Percentiles rank a stretch among this genome's conserved stretches.
Evolutionary conservation across 2,888 invertebrate genomes (phyloP).

Genomic region (Erebia palarica): DNA sequence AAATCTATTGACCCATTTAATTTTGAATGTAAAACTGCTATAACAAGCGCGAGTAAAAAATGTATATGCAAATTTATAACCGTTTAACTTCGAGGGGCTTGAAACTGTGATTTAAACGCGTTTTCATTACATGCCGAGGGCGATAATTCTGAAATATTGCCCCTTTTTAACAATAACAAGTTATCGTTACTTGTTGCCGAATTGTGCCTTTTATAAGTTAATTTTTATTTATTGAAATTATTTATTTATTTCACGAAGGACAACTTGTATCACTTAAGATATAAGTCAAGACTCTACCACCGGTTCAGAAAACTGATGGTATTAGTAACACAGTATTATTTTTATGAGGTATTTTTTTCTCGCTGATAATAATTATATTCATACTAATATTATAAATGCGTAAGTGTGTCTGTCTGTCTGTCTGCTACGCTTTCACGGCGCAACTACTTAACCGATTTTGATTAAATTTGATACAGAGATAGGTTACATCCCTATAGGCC

Average conservation of each 20-base stretch:
- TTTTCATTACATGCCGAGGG: conserved; percentile 44
- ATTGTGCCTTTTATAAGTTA: not conserved
- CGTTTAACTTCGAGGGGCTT: conserved; percentile 61
- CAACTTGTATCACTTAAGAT: no score
- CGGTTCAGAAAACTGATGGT: no score
- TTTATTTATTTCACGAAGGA: no score
- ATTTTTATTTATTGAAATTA: not conserved
- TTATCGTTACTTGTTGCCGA: conserved; percentile 15
- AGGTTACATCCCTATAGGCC: no score
- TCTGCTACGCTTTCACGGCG: no score
- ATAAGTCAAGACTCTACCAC: no score
- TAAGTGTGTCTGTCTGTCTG: no score
- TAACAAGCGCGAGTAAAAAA: conserved; percentile 18
- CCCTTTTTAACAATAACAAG: conserved; percentile 41
- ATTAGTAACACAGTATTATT: not conserved
- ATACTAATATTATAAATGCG: no score
- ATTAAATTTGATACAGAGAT: no score
- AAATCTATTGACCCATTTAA: conserved; percentile 1
- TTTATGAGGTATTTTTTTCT: not conserved
- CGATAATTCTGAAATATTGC: conserved; percentile 74
- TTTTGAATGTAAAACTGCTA: conserved; percentile 5
- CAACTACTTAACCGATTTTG: no score
- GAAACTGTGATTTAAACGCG: conserved; percentile 70
- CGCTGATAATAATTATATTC: no score
- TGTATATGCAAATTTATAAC: conserved; percentile 32